Evolutionary conservation across 2,888 invertebrate genomes (phyloP), one percentile per base, ranked within the genome.

Genomic region (Anticlea derivata): DNA sequence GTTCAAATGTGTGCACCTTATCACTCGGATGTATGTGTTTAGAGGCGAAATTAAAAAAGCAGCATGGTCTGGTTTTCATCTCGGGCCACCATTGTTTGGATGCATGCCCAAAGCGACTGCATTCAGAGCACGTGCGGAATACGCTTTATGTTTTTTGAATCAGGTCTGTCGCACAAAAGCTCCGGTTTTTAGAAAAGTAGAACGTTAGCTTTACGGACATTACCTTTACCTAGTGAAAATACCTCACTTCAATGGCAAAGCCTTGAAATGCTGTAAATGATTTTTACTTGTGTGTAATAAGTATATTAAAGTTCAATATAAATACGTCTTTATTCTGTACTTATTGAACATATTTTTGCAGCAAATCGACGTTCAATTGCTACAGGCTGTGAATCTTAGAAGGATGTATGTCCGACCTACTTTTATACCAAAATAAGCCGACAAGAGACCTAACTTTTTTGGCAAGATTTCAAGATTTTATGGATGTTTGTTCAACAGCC

Each of bases 401-500:
- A 22, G 12, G 29, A 40, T 30, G 29, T 30, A n/a, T 11, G 20
- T 20, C 11, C 29, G 27, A 12, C 31, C 31, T 41, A 41, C 24
- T 41, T 41, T 31, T 41, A 22, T 24, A n/a, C n/a, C 23, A 27
- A 26, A 45, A 31, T 31, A 30, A 20, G 43, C 20, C 31, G 22
- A 46, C 8, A 38, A 43, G 20, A 55, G 37, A 51, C 33, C 48
- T 41, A 30, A 26, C 33, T 46, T 45, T 44, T 47, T 50, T 52
- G 55, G 58, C 58, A 55, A 44, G 24, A 10, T 33, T 50, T 55
- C 50, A 58, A 58, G 26, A 29, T 34, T 34, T 40, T 46, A 40
- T 34, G 17, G 26, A 13, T 49, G 46, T 46, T 46, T 48, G 47
- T 47, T 47, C 46, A 43, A 50, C 29, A 38, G 29, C 8, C 10